phyloP scores from a whole-genome alignment of 2,113 vertebrate genomes.

The Pampusana beccarii region DNA sequence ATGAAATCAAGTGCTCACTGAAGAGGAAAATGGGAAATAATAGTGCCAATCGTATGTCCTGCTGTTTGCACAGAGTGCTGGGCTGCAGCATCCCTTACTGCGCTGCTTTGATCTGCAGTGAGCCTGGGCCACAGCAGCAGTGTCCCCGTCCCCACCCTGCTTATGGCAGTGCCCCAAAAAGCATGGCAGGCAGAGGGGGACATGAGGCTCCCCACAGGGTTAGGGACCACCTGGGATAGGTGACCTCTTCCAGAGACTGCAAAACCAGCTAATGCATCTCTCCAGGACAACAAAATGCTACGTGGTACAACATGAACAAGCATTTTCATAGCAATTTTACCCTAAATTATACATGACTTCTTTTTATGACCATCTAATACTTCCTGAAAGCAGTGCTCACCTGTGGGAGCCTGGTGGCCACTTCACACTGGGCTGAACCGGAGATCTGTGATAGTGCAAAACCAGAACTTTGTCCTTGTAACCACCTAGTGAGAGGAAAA shows the following conservation, averaged over 20 bases:
- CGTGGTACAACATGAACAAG: not conserved
- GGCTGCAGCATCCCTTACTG: not conserved
- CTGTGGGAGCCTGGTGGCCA: not conserved
- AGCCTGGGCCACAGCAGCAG: not conserved
- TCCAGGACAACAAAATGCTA: not conserved
- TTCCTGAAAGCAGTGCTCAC: not conserved
- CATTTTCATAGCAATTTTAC: not conserved
- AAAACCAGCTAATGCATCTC: not conserved
- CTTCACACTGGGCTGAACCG: not conserved
- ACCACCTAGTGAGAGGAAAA: not conserved
- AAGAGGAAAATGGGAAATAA: not conserved
- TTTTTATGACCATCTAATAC: not conserved
- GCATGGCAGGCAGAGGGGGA: not conserved
- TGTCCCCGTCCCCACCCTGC: too few relatives aligned
- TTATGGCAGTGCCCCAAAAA: not conserved
- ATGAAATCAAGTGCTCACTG: not conserved
- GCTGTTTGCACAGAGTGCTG: not conserved
- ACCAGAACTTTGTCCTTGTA: not conserved
- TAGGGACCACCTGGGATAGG: not conserved
- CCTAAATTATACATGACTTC: rapidly evolving
- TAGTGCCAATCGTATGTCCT: not conserved
- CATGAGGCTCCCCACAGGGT: not conserved
- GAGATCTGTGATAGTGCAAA: not conserved
- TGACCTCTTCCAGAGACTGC: not conserved
- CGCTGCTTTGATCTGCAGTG: not conserved